Conservation (phyloP, 2,888 invertebrate species). For the Autographa gamma region DNA sequence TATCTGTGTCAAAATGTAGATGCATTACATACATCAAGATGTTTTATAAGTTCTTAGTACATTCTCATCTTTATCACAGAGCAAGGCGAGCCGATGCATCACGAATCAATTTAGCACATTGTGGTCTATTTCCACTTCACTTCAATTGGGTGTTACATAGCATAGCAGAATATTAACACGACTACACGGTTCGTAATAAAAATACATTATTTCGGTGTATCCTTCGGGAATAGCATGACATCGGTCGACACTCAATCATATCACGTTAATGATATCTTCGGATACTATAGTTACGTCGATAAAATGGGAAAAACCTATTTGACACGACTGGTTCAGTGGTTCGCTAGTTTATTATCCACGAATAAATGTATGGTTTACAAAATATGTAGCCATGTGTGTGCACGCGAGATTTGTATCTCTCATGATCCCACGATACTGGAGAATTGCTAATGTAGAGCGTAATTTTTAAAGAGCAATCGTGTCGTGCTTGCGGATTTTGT, state of each 20-base stretch:
- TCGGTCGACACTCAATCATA: conserved; percentile 51
- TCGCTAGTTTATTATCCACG: not conserved
- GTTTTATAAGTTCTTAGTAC: conserved; percentile 33
- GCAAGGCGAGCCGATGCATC: conserved; percentile 52
- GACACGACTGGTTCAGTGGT: not conserved
- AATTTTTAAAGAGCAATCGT: conserved; percentile 6
- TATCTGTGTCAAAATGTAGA: conserved; percentile 10
- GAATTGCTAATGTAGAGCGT: conserved; percentile 9
- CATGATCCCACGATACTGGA: not conserved
- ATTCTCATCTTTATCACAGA: conserved; percentile 41
- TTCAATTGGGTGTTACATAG: conserved; percentile 49
- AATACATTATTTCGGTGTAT: conserved; percentile 32
- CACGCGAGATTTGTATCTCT: conserved; percentile 6
- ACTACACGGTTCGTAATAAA: conserved; percentile 27
- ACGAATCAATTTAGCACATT: conserved; percentile 68
- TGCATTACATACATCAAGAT: conserved; percentile 3
- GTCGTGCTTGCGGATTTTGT: not conserved
- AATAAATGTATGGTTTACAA: not conserved
- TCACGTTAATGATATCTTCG: conserved; percentile 42
- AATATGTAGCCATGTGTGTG: conserved; percentile 1
- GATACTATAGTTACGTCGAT: conserved; percentile 17
- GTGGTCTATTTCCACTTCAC: conserved; percentile 60
- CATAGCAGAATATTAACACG: conserved; percentile 37
- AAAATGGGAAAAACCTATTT: conserved; percentile 34
- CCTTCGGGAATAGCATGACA: conserved; percentile 49